Percentiles rank a stretch among this genome's conserved stretches.
These are phyloP conservation scores for Melipona bicolor DNA, from an alignment of 2,888 invertebrate genomes.

Conservation along the genomic window DNA sequence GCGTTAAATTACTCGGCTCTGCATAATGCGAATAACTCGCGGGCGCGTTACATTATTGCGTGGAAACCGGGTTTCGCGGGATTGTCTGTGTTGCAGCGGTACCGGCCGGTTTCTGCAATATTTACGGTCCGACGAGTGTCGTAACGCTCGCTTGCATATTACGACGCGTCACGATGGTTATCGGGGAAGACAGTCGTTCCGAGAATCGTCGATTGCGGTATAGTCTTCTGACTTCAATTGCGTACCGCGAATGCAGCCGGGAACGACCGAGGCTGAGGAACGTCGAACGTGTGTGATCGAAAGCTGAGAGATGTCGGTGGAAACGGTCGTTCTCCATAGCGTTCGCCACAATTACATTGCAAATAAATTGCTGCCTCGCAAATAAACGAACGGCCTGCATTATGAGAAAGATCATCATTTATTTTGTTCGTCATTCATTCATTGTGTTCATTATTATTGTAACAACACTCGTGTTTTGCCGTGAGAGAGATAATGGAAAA, in stretches of 20 bases:
- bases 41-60: conserved; percentile 27
- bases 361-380: neutral
- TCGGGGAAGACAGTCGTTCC: neutral
- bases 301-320: neutral
- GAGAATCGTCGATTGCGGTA: neutral
- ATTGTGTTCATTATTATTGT: neutral
- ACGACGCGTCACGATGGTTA: neutral
- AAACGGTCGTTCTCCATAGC: neutral
- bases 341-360: neutral
- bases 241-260: neutral
- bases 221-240: neutral
- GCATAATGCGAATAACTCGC: conserved; percentile 37
- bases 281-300: neutral
- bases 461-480: neutral
- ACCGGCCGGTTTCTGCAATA: conserved; percentile 13
- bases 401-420: neutral
- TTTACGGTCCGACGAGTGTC: conserved; percentile 18
- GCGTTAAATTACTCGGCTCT: conserved; percentile 17
- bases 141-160: conserved; percentile 1
- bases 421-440: neutral
- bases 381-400: too few species aligned
- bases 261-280: neutral
- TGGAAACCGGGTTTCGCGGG: neutral
- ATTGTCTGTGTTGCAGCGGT: neutral
- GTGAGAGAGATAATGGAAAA: neutral